Base-by-base conservation (phyloP, 2,113 vertebrate genomes). In the Irena cyanogastra region DNA sequence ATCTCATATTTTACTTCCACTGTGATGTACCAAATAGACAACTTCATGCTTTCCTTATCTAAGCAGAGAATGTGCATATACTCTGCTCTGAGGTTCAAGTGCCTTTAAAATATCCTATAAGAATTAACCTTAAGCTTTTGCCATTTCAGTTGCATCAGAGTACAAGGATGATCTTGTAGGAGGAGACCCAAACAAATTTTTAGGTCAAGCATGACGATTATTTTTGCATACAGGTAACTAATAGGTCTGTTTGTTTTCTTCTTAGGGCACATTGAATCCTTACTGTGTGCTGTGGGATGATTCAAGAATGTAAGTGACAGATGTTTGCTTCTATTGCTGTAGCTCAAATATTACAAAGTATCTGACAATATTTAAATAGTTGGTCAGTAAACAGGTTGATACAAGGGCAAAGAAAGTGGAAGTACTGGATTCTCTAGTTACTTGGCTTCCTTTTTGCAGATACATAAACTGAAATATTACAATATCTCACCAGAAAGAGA, bases 211-310 rank as follows among this genome's bases (percentile, higher is more conserved):
- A 27, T 27, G 35, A 44, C 31, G 42, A 21, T 14, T 47, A 52
- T 63, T 79, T 88, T 75, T 41, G 22, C 64, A 37, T 86, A 44
- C 1, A 0, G 33, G 8, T 70, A 83, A 94, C 71, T 83, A 86
- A 96, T 54, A 49, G 13, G 4, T 94, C 89, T 93, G 37, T 97
- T 64, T 95, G 35, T 44, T 97, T 97, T 93, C 94, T 97, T 92
- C 98, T 91, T 97, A 99, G 99, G 99, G 99, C 78, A 99, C 99
- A 52, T 94, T 99, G 98, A 99, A 99, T 95, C 99, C 99, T 37
- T 99, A 99, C 97, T 99, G 99, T 96, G 99, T 99, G 69, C 98
- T 99, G 79, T 99, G 99, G 99, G 99, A 99, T 97, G 98, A 98
- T 97, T 98, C 97, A 94, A 98, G 98, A 97, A 98, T 98, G 99